Base-by-base conservation (phyloP, 1,140 invertebrate genomes). In the Prorops nasuta region DNA sequence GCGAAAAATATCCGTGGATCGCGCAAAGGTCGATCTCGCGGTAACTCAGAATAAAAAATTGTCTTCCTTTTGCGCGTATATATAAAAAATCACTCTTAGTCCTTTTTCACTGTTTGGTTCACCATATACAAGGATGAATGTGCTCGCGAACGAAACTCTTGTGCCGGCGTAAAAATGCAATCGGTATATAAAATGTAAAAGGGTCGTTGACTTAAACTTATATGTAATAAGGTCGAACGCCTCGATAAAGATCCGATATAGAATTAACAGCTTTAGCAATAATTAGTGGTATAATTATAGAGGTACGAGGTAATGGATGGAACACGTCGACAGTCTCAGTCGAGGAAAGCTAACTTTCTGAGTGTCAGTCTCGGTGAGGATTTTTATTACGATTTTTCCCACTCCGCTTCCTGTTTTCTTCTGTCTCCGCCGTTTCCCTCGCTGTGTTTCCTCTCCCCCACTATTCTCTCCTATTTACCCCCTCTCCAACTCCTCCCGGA, bases 261-360 rank as follows among this genome's bases (percentile, higher is more conserved):
- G 20, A 15, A 20, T 35, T 37, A 51, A 54, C 36, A 20, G 19
- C 16, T 56, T 58, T 58, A 59, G 44, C 36, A 48, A 52, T 24
- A 60, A 60, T 57, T 54, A 62, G 46, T n/a, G n/a, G n/a, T n/a
- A n/a, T n/a, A n/a, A n/a, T n/a, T n/a, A n/a, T n/a, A n/a, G n/a
- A n/a, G n/a, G n/a, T 50, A 57, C 51, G 49, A 58, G 40, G 32
- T 58, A 63, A 58, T 69, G 64, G 64, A 69, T 69, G 64, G 64
- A 67, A 58, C 54, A 40, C 58, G 47, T 39, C 60, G 49, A 66
- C 64, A 63, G 60, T 58, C 60, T 60, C 56, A 54, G 49, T 43
- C 45, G 54, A 37, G 44, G 51, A 50, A 49, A 54, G 47, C 42
- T 56, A 58, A 64, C 58, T 64, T 64, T 66, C 59, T 54, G 31